These are phyloP conservation scores for Ailurus styani DNA, from an alignment of 2,113 vertebrate species.

Conservation along the genomic window DNA sequence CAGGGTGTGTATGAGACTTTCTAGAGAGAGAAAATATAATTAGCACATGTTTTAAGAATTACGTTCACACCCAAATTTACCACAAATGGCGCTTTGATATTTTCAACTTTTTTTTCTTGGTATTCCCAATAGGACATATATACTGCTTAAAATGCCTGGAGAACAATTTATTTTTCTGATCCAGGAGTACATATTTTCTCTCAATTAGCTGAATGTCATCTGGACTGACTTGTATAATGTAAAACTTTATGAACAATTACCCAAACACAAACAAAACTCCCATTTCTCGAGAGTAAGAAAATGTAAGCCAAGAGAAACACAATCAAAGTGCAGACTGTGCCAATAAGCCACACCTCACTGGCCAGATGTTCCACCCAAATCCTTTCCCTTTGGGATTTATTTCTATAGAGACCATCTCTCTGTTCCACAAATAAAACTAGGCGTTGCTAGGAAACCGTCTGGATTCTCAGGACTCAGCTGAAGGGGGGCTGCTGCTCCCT, in stretches of 20 bases:
- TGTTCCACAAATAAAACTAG: conserved; percentile 59
- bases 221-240: neutral
- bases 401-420: conserved; percentile 62
- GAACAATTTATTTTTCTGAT: neutral
- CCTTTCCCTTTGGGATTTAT: conserved; percentile 46
- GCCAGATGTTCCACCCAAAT: neutral
- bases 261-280: conserved; percentile 54
- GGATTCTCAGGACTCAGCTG: conserved; percentile 49
- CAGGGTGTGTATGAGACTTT: neutral
- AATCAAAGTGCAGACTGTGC: conserved; percentile 9
- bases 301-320: conserved; percentile 42
- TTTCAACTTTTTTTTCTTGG: neutral
- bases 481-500: neutral
- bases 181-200: neutral
- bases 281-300: neutral
- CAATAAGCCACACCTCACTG: conserved; percentile 24
- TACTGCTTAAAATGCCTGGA: neutral
- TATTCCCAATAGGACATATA: neutral
- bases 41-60: neutral
- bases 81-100: neutral
- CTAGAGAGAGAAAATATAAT: neutral
- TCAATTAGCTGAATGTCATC: conserved; percentile 33
- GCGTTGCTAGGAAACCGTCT: conserved; percentile 61
- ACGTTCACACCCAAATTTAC: neutral
- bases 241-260: conserved; percentile 8